Base-by-base conservation (phyloP, 92 coral and sea anemone species). In the Blastomussa wellsi region DNA sequence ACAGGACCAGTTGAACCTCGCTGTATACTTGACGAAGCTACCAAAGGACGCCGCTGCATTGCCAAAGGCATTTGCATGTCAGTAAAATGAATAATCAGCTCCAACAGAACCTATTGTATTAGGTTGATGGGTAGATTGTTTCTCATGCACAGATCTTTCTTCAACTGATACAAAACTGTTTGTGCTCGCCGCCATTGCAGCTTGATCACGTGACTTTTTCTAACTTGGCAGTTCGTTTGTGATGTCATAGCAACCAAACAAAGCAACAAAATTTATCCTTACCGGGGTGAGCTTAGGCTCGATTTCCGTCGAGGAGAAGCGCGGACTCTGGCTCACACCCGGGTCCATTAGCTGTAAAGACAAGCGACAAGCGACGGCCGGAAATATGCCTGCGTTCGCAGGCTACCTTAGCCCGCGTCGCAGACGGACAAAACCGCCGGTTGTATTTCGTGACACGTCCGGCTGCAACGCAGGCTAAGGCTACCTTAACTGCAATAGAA, bases 211-310 rank as follows among this genome's bases (percentile, higher is more conserved):
- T 85, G 88, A 85, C 87, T 41, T 3, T 28, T 4, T 6, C 33
- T 74, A 12, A 60, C 69, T 66, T 55, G 74, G 31, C 62, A 83
- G 41, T 57, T 65, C 53, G 37, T 77, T 85, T 77, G 83, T 85
- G 88, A 85, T 85, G 88, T 85, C 88, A 85, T 77, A 77, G 88
- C 83, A 85, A 85, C 88, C 39, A 85, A 32, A 48, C 82, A 65
- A 8, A 33, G 3, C 20, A 17, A 37, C 22, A 72, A 49, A 48
- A 9, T 44, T n/a, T 0, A 24, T 24, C 37, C 66, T 36, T 37
- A 19, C 66, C 15, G n/a, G 79, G 86, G 86, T 62, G 39, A 16
- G 75, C 38, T 74, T 26, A 7, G 77, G 16, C 29, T 73, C 32
- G 49, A 44, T 44, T n/a, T n/a, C n/a, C n/a, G n/a, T n/a, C n/a